These are phyloP conservation scores for Riparia riparia DNA, from an alignment of 2,113 vertebrate genomes.

Conservation along the genomic window DNA sequence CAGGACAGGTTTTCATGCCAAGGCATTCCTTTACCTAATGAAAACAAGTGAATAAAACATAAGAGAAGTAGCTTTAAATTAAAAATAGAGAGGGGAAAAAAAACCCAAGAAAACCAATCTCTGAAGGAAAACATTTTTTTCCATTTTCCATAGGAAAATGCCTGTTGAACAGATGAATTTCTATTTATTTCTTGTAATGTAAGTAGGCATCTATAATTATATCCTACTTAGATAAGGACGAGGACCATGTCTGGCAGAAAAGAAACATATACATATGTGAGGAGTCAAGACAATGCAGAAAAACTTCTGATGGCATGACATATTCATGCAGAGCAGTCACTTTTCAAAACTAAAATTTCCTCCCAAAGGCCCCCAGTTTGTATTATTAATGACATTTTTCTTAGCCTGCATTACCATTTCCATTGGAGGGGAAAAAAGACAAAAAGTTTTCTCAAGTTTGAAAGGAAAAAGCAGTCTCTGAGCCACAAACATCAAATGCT, in stretches of 20 bases:
- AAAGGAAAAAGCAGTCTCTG: neutral
- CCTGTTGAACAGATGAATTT: slow-evolving; percentile 29
- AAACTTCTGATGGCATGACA: slow-evolving; percentile 36
- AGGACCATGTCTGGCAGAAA: slow-evolving; percentile 26
- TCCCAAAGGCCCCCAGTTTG: neutral
- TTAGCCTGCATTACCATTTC: slow-evolving; percentile 11
- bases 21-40: slow-evolving; percentile 72
- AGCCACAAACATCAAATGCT: neutral
- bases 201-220: slow-evolving; percentile 59
- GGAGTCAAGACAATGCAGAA: slow-evolving; percentile 59
- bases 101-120: slow-evolving; percentile 27
- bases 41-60: slow-evolving; percentile 76
- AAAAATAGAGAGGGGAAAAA: slow-evolving; percentile 64
- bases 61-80: slow-evolving; percentile 68
- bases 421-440: slow-evolving; percentile 8
- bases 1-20: slow-evolving; percentile 69
- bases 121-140: slow-evolving; percentile 16
- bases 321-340: slow-evolving; percentile 24
- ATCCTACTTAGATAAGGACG: slow-evolving; percentile 65
- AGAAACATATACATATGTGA: slow-evolving; percentile 32
- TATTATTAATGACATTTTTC: slow-evolving; percentile 54
- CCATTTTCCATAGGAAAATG: neutral
- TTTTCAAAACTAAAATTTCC: slow-evolving; percentile 42
- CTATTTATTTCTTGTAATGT: slow-evolving; percentile 35
- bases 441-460: slow-evolving; percentile 5